Percentiles rank a stretch among this genome's conserved stretches.
These are phyloP conservation scores for Amphipoea lucens DNA, from an alignment of 2,888 invertebrate species.

Conservation along the genomic window DNA sequence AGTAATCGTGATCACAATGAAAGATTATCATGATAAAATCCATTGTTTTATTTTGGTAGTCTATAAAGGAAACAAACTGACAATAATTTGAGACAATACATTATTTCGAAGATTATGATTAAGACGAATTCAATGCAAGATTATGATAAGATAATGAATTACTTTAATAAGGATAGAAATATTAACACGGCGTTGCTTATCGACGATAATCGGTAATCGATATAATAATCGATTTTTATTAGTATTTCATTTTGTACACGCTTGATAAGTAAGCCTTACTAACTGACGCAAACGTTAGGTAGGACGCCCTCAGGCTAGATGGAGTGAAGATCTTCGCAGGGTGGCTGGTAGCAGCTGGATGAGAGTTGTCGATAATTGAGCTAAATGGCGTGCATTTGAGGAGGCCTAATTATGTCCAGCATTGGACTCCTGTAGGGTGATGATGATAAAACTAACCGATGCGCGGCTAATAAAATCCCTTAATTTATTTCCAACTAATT, in stretches of 20 bases:
- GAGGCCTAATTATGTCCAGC: background rate
- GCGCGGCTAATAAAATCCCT: background rate
- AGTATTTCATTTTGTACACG: conserved; percentile 38
- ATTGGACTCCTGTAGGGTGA: background rate
- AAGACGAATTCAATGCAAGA: conserved; percentile 30
- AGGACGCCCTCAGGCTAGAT: background rate
- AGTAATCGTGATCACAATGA: background rate
- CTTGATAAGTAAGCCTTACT: conserved; percentile 32
- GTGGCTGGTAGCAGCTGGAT: background rate
- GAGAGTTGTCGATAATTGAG: background rate
- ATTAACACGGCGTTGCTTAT: conserved; percentile 46
- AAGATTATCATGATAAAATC: conserved; percentile 1
- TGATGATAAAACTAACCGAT: background rate
- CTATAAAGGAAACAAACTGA: conserved; percentile 5
- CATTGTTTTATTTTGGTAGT: conserved; percentile 13
- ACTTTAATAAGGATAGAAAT: conserved; percentile 41
- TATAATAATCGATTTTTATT: conserved; percentile 51
- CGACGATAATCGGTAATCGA: conserved; percentile 48
- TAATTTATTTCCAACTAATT: background rate
- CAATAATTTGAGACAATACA: conserved; percentile 20
- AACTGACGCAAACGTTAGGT: conserved; percentile 1
- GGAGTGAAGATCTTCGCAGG: background rate
- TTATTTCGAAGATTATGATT: conserved; percentile 32
- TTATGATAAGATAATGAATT: conserved; percentile 44
- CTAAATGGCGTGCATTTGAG: background rate